Evolutionary conservation across 2,888 invertebrate species (phyloP), one percentile per base, ranked within the genome.

Genomic region (Aspidapion aeneum): DNA sequence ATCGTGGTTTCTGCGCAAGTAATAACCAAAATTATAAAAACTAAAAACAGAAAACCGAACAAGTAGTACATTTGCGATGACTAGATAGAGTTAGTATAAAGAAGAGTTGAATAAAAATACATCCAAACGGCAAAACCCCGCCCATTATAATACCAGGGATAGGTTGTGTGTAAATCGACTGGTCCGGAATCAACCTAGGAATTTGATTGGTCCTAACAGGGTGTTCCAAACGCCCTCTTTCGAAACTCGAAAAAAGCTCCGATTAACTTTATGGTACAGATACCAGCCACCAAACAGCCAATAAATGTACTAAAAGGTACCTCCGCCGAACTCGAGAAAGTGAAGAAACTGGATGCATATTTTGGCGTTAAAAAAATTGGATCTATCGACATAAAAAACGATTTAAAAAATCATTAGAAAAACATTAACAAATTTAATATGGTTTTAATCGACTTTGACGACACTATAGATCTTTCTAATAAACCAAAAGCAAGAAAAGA

Each of bases 1-100:
- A 99, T 93, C 57, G 98, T 98, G n/a, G 98, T 98, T 84, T 98
- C 98, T 2, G 98, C 97, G 82, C 98, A 99, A 0, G 98, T 99
- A 76, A 99, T 95, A 71, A 98, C 90, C 70, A 99, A 86, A 77
- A 99, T 99, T 74, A 97, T 85, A 81, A 98, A 99, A 60, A 99
- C 98, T 72, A 99, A 87, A 82, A 98, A 96, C 69, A 99, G 85
- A 82, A 99, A 98, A 68, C 99, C 98, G 79, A 94, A 99, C 98
- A 99, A 98, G 86, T 99, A 99, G 82, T 99, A 99, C 86, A 96
- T 96, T 84, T 98, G 96, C 63, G 85, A 89, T 70, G 89, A 96
- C 98, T 98, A 99, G 64, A 99, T 90, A 64, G 97, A 97, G 83
- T 97, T 66, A 99, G 86, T 71, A 99, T 99, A 81, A 99, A 99